A percentile compares a stretch with the other conserved stretches of the same genome.
Evolutionary conservation across 2,797 vertebrate genomes (phyloP).

Genomic region (Chloroceryle amazona): DNA sequence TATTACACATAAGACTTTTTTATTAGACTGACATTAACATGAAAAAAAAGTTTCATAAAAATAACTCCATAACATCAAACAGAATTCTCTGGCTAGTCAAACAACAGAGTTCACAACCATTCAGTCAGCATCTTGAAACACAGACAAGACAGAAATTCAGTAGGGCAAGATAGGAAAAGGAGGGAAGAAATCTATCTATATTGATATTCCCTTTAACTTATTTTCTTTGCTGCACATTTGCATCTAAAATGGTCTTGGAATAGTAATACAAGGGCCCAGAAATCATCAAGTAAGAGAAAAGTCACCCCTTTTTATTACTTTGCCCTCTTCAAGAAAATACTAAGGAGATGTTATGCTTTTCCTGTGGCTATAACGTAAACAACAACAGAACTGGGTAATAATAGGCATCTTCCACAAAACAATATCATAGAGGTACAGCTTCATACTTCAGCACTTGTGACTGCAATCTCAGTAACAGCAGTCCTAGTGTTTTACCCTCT

Average conservation of each 20-base stretch:
- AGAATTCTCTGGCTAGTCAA: background rate
- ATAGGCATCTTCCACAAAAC: background rate
- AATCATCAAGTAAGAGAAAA: background rate
- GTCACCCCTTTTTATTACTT: background rate
- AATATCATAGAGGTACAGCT: background rate
- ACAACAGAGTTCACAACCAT: background rate
- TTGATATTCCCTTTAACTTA: background rate
- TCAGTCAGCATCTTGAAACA: background rate
- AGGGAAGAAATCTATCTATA: background rate
- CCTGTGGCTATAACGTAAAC: background rate
- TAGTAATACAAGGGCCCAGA: background rate
- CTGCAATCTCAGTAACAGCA: background rate
- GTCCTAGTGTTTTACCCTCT: background rate
- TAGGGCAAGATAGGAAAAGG: background rate
- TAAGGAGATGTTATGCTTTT: background rate
- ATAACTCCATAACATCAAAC: background rate
- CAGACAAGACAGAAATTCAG: background rate
- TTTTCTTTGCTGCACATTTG: background rate
- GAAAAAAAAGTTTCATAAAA: background rate
- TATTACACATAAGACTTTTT: background rate
- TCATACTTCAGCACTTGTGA: background rate
- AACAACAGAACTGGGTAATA: background rate
- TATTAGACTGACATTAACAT: background rate
- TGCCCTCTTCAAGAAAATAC: background rate
- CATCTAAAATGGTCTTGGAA: background rate